These are phyloP conservation scores for Spondyliosoma cantharus DNA, from an alignment of 2,797 vertebrate species.

Conservation along the genomic window DNA sequence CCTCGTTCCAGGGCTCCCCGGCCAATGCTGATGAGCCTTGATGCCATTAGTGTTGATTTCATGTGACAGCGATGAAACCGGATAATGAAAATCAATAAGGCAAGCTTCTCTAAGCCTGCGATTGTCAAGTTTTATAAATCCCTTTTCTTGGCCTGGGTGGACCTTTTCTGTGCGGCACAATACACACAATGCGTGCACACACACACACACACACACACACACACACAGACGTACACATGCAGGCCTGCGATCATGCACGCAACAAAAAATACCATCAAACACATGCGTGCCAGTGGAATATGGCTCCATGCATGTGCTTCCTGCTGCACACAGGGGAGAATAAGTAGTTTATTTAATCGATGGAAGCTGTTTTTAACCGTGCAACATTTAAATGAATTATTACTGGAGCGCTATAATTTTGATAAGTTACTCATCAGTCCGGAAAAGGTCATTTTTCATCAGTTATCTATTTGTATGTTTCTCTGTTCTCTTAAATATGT, in stretches of 20 bases:
- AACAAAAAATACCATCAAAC: neutral
- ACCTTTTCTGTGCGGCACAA: conserved; percentile 5
- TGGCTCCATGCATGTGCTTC: neutral
- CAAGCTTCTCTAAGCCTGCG: conserved; percentile 64
- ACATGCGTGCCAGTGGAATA: neutral
- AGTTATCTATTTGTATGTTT: conserved; percentile 22
- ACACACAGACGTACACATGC: neutral
- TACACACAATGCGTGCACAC: neutral
- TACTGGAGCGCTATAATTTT: conserved; percentile 6
- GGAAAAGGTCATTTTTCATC: conserved; percentile 37
- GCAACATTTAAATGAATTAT: conserved; percentile 13
- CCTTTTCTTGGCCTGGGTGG: conserved; percentile 26
- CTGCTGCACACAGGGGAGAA: neutral
- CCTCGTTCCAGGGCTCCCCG: conserved; percentile 21
- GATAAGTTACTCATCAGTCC: neutral
- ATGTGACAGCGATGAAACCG: conserved; percentile 74
- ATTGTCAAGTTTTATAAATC: conserved; percentile 78
- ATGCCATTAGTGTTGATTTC: conserved; percentile 75
- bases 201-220: no score
- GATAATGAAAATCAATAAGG: conserved; percentile 80
- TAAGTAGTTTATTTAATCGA: conserved; percentile 18
- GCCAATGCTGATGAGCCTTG: conserved; percentile 69
- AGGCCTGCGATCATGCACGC: neutral
- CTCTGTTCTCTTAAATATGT: conserved; percentile 28
- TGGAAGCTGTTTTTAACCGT: conserved; percentile 1